Conservation (phyloP, 1,140 invertebrate species). For the Zaprionus ghesquierei region DNA sequence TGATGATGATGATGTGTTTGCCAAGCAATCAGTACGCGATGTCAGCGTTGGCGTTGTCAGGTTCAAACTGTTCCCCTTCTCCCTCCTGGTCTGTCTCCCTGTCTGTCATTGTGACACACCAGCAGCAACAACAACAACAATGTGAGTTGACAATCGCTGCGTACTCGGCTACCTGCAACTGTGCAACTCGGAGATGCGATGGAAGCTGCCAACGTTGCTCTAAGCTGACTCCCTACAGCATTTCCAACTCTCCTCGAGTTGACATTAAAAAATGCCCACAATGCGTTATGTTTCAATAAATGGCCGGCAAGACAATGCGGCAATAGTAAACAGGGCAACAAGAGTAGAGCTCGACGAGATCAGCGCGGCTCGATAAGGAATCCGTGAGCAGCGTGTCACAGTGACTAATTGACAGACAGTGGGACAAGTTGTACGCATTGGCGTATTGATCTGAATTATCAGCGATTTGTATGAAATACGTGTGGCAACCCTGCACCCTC, state of each 20-base stretch:
- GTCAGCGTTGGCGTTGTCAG: conserved; percentile 31
- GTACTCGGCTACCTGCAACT: conserved; percentile 77
- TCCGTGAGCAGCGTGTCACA: conserved; percentile 44
- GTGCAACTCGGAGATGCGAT: conserved; percentile 52
- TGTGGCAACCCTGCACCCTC: conserved; percentile 19
- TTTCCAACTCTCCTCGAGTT: conserved; percentile 16
- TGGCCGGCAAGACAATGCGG: conserved; percentile 52
- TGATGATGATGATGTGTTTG: neutral
- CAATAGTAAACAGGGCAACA: conserved; percentile 66
- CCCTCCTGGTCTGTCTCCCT: neutral
- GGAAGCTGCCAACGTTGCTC: conserved; percentile 2
- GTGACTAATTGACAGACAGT: conserved; percentile 66
- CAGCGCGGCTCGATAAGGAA: conserved; percentile 46
- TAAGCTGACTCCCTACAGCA: conserved; percentile 11
- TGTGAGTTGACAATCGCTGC: conserved; percentile 48
- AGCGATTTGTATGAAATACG: conserved; percentile 63
- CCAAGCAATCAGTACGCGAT: conserved; percentile 55
- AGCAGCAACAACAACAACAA: conserved; percentile 15
- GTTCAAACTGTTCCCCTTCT: conserved; percentile 11
- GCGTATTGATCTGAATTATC: conserved; percentile 71
- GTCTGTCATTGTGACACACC: neutral
- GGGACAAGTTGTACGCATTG: conserved; percentile 25
- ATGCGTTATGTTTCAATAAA: conserved; percentile 76
- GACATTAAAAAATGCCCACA: conserved; percentile 76
- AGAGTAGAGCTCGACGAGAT: neutral